These are phyloP conservation scores for Subacronicta megacephala DNA, from an alignment of 2,888 invertebrate genomes.

Conservation along the genomic window DNA sequence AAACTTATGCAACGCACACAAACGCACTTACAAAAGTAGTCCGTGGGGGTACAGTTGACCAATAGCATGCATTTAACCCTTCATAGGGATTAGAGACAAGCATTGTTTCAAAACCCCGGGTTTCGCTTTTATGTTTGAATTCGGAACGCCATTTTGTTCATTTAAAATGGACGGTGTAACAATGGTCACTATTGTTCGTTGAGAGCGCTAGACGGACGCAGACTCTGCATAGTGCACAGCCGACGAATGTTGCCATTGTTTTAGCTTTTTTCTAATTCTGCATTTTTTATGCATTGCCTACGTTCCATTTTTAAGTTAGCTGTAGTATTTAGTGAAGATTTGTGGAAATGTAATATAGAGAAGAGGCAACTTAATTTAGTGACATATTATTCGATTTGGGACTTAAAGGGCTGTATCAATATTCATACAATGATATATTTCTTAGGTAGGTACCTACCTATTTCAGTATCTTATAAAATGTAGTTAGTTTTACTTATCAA, in stretches of 20 bases:
- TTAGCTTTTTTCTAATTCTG: slow-evolving; percentile 80
- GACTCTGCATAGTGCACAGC: slow-evolving; percentile 72
- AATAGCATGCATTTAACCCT: slow-evolving; percentile 88
- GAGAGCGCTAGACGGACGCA: slow-evolving; percentile 72
- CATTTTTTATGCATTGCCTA: slow-evolving; percentile 62
- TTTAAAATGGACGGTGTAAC: slow-evolving; percentile 88
- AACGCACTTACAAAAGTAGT: slow-evolving; percentile 35
- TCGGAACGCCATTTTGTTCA: slow-evolving; percentile 87
- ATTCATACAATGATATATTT: background rate
- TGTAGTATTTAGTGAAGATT: slow-evolving; percentile 43
- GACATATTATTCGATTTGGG: background rate
- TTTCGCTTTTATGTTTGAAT: slow-evolving; percentile 75
- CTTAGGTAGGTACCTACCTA: too few relatives aligned
- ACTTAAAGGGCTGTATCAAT: too few relatives aligned
- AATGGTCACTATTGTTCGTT: slow-evolving; percentile 85
- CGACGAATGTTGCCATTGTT: slow-evolving; percentile 82
- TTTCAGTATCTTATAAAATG: too few relatives aligned
- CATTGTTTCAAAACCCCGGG: slow-evolving; percentile 85
- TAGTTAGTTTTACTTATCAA: too few relatives aligned
- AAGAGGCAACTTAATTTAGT: too few relatives aligned
- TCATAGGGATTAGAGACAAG: slow-evolving; percentile 80
- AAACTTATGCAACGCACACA: slow-evolving; percentile 56
- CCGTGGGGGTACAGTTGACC: slow-evolving; percentile 82
- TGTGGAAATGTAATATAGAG: slow-evolving; percentile 29
- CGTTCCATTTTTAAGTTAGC: slow-evolving; percentile 44